These are phyloP conservation scores for Pemphigus obesinymphae DNA, from an alignment of 1,140 invertebrate genomes.

Conservation along the genomic window DNA sequence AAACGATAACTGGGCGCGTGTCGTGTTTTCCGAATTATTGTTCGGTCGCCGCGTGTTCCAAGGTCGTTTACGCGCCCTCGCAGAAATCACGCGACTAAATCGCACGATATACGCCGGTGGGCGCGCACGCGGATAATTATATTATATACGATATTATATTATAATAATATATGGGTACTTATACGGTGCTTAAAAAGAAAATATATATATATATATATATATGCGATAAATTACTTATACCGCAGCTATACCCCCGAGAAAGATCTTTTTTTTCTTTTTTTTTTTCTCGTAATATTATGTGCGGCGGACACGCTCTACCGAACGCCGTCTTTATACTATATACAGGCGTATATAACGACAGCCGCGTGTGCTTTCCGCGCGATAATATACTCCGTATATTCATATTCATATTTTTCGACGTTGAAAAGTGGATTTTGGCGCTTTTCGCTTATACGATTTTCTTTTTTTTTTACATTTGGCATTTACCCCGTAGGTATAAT, in stretches of 20 bases:
- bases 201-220: too few species aligned
- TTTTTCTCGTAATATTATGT: too few species aligned
- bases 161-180: too few species aligned
- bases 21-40: neutral
- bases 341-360: too few species aligned
- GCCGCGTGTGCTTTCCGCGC: too few species aligned
- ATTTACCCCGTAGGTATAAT: too few species aligned
- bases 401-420: neutral
- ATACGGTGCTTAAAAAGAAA: neutral
- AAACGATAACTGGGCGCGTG: neutral
- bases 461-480: neutral
- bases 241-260: neutral
- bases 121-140: neutral
- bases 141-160: too few species aligned
- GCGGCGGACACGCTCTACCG: too few species aligned
- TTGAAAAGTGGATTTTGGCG: neutral
- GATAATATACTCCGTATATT: too few species aligned
- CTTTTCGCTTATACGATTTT: neutral
- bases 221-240: neutral
- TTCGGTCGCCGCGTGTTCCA: neutral
- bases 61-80: neutral
- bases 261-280: too few species aligned
- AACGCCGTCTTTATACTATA: too few species aligned
- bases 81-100: constrained; percentile 8
- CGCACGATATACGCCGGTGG: neutral